Conservation (phyloP, 1,140 invertebrate genomes). For the Bradynema listronoti region DNA sequence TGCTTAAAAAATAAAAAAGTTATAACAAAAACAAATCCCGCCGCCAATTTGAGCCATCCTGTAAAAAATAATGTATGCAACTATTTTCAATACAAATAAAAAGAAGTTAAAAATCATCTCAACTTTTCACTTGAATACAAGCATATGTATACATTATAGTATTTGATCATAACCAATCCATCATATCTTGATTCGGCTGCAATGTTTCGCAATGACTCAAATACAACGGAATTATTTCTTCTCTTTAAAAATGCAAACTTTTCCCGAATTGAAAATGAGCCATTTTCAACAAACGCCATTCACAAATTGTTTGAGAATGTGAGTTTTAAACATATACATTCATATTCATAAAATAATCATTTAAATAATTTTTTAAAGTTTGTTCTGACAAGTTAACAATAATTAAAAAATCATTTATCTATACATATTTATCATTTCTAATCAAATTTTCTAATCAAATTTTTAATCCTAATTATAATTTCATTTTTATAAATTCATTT, state of each 20-base stretch:
- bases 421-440: not conserved
- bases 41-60: no score
- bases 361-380: not conserved
- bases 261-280: conserved; percentile 11
- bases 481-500: conserved; percentile 4
- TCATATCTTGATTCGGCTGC: conserved; percentile 35
- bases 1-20: no score
- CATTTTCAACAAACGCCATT: conserved; percentile 26
- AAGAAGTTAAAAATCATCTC: no score
- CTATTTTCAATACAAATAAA: no score
- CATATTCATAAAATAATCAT: not conserved
- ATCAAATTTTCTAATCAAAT: not conserved
- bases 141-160: conserved; percentile 18
- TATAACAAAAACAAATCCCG: no score
- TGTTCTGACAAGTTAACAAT: not conserved
- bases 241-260: conserved; percentile 32
- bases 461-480: not conserved
- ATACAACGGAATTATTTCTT: conserved; percentile 26
- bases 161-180: conserved; percentile 38
- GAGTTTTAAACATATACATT: not conserved
- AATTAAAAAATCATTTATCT: not conserved
- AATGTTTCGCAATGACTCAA: conserved; percentile 13
- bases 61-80: no score
- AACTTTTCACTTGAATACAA: conserved; percentile 3
- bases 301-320: conserved; percentile 34